Evolutionary conservation across 2,113 vertebrate species (phyloP), one percentile per base, ranked within the genome.

Genomic region (Pseudorasbora parva): DNA sequence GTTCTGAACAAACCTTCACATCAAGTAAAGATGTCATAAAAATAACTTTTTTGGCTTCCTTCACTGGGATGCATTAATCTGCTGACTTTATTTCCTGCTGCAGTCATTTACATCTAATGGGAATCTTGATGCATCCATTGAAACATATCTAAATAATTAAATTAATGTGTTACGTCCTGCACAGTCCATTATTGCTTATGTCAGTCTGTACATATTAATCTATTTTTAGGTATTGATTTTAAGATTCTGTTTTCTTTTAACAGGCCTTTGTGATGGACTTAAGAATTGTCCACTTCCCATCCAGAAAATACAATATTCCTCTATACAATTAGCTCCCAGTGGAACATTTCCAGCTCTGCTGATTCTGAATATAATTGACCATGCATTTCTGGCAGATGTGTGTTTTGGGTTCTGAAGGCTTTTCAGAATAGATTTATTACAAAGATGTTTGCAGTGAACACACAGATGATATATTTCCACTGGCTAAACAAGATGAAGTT

Each of bases 141-240:
- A 64, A 79, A 56, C 12, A 8, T 56, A 27, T 60, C 72, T 84
- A 82, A 87, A 84, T 82, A 82, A 82, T 82, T 87, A 0, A 84
- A 64, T 84, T 64, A 62, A 83, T 56, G 54, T 69, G 68, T 81
- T 41, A 47, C 17, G 23, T 71, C 51, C 64, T 60, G 49, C 37
- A 10, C 14, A 76, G 62, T 78, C 86, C 86, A 84, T 84, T 81
- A 87, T 72, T 69, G 57, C 85, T 86, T 71, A 86, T 71, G 77
- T 30, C n/a, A 45, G 69, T 77, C 43, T 78, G 12, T 41, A 73
- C 25, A 47, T 74, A 23, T 49, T 47, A 37, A 69, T 47, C 5
- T 71, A 73, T 86, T 60, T 81, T 54, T 81, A 76, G 71, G 3
- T 78, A 87, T 84, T 81, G 86, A 84, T 87, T 78, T 80, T 72